Evolutionary conservation across 37 sponge, comb jelly and placozoan species (phyloP), one percentile per base, ranked within the genome.

Genomic region (Amphimedon queenslandica): DNA sequence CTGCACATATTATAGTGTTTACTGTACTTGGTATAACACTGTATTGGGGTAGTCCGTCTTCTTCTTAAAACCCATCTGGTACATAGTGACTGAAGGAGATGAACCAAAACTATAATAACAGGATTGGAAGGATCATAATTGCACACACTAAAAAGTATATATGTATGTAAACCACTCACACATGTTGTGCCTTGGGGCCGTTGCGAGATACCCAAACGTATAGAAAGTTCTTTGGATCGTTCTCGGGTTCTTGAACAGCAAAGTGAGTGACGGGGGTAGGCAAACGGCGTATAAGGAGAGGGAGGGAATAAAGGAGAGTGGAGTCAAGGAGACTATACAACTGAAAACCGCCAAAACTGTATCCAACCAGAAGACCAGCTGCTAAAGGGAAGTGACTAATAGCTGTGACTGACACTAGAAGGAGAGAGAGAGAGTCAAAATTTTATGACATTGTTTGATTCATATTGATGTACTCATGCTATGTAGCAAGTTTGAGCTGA

Each of bases 321-420:
- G 57, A 18, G 4, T 37, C 71, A 4, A 42, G 2, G 36, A 90
- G 55, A 47, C 47, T 40, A 35, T 43, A 90, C 24, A 90, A 33
- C 53, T 84, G 82, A 47, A 90, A 90, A 16, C 74, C 42, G 24
- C 90, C 90, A 74, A 90, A 80, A 66, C 77, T 90, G 81, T 84
- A 90, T 57, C 90, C 90, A 23, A 90, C 47, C 43, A 76, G 38
- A 35, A 87, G 76, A 40, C 60, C 58, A 23, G 37, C n/a, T 18
- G 80, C 34, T n/a, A 72, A 77, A 42, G 80, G 80, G 25, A 43
- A 69, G 42, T 67, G 80, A 60, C 66, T 66, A 10, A 87, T 38
- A 39, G 72, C 31, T 6, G 86, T 61, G 18, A 83, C 77, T 27
- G 29, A 25, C 1, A 64, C 77, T 57, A 25, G 57, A 57, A 28